A percentile compares a stretch with the other conserved stretches of the same genome.
Conservation (phyloP, 2,888 invertebrate species). For the Chalcosyrphus nemorum region DNA sequence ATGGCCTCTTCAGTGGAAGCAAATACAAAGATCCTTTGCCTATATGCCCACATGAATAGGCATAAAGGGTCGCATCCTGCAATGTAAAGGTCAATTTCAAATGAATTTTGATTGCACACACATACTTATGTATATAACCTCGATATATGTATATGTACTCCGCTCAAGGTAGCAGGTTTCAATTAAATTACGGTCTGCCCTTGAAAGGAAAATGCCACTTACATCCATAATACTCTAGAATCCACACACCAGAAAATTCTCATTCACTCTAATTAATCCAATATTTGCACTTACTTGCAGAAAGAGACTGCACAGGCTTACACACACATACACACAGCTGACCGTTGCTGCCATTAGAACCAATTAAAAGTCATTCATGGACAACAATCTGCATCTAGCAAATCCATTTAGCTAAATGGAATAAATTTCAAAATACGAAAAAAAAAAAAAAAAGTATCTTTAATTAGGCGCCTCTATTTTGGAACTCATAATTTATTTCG, state of each 20-base stretch:
- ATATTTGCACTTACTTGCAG: conserved; percentile 17
- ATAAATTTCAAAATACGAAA: background rate
- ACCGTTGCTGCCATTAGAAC: background rate
- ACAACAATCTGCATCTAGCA: background rate
- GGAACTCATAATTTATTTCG: conserved; percentile 21
- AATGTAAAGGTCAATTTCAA: too few species aligned
- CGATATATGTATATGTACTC: too few species aligned
- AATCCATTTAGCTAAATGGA: conserved; percentile 1
- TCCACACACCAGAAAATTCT: conserved; percentile 8
- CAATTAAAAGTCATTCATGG: conserved; percentile 21
- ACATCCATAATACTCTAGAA: conserved; percentile 27
- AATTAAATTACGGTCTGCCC: conserved; percentile 13
- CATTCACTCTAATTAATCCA: conserved; percentile 47
- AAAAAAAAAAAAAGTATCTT: background rate
- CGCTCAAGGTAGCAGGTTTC: background rate
- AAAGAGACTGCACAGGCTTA: conserved; percentile 27
- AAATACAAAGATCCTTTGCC: too few species aligned
- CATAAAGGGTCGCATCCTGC: too few species aligned
- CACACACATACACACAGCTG: background rate
- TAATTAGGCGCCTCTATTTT: conserved; percentile 12
- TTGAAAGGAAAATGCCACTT: conserved; percentile 10
- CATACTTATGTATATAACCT: too few species aligned
- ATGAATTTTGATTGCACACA: too few species aligned
- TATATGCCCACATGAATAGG: too few species aligned
- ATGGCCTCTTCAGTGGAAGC: too few species aligned